These are phyloP conservation scores for Xerus rutilus DNA, from an alignment of 2,797 vertebrate genomes.

Conservation along the genomic window DNA sequence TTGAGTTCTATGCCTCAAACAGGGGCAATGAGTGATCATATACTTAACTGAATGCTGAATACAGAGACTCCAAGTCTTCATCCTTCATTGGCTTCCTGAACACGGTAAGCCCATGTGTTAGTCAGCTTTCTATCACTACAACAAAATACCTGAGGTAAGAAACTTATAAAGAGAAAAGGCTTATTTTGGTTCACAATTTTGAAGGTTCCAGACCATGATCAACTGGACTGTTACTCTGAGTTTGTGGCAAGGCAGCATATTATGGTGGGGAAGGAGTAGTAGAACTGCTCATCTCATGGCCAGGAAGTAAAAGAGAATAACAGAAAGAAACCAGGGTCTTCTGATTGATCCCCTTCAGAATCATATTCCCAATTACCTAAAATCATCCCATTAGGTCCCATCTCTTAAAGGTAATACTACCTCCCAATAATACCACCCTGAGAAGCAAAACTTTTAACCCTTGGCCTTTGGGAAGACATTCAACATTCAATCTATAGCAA, in stretches of 20 bases:
- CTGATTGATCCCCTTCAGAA: neutral
- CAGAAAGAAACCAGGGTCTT: neutral
- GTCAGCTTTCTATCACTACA: neutral
- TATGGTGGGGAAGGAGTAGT: neutral
- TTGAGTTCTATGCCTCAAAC: neutral
- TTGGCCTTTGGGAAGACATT: neutral
- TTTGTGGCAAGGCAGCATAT: neutral
- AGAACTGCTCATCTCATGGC: neutral
- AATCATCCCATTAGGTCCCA: too few relatives aligned
- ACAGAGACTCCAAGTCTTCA: neutral
- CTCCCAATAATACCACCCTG: neutral
- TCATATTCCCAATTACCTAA: neutral
- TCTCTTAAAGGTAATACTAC: neutral
- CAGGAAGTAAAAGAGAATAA: neutral
- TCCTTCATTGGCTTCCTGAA: neutral
- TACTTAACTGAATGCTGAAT: neutral
- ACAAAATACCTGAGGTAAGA: neutral
- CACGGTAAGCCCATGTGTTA: neutral
- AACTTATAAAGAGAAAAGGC: neutral
- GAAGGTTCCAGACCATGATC: neutral
- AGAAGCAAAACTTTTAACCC: neutral
- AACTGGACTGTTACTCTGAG: neutral
- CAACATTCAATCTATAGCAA: neutral
- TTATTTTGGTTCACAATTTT: neutral
- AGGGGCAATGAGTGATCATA: neutral